Evolutionary conservation across 2,113 vertebrate genomes (phyloP), one percentile per base, ranked within the genome.

Genomic region (Cyprinodon variegatus): DNA sequence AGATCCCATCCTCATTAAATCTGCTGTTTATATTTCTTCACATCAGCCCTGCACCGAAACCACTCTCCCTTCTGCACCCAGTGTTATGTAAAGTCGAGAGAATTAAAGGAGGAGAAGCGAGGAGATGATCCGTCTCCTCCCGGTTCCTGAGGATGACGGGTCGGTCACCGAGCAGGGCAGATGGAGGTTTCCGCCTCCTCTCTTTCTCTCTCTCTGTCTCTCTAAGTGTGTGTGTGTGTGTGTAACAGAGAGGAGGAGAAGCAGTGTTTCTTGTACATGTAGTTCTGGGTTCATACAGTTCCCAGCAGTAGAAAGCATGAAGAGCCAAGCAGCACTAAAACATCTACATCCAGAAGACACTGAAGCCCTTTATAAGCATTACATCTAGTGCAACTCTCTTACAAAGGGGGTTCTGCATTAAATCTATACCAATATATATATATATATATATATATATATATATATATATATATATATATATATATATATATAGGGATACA

Each of bases 121-220:
- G 76, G 68, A 74, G 70, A 64, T 29, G 85, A 66, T 79, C 83
- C 79, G 78, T 61, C 68, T 76, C 75, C 72, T 68, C 70, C 81
- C 76, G 41, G 79, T 76, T 65, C 65, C 87, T 72, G 89, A 88
- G 86, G 91, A 91, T 83, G 90, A 89, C 84, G 90, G 91, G 84
- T 91, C 91, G 91, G 91, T 92, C 89, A 92, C 88, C 80, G 87
- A 85, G 82, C 88, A 89, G 89, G 88, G 91, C 88, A 90, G 89
- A 91, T 84, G 88, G 90, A 91, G 91, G 74, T 83, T 86, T 85
- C 87, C 90, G 84, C 87, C 87, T 89, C 86, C 79, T 81, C 83
- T 66, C 38, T 46, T 13, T 41, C 41, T 20, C 29, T 36, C 29
- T 67, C 48, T 64, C 40, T 45, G 37, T 74, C 53, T 62, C 12